Conservation (phyloP, 1,140 invertebrate species). For the Habropoda laboriosa region DNA sequence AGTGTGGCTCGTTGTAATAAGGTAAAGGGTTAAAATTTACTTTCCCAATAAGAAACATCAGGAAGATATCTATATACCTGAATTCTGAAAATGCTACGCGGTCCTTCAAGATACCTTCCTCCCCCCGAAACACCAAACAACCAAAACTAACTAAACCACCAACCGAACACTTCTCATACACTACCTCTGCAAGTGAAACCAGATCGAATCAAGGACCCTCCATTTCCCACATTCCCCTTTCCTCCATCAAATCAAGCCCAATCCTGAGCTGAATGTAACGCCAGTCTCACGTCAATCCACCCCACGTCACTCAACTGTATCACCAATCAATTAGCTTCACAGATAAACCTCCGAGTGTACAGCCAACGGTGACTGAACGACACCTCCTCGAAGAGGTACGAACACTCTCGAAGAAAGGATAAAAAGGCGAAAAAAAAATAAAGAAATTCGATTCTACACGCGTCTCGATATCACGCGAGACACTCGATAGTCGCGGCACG, state of each 20-base stretch:
- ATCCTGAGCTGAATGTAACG: neutral
- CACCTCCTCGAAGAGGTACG: no score
- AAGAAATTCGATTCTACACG: no score
- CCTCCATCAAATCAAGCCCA: neutral
- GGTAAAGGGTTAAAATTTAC: no score
- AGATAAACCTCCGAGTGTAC: neutral
- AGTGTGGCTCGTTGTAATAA: no score
- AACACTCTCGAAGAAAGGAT: no score
- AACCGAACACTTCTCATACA: neutral
- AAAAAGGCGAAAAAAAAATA: no score
- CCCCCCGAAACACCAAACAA: no score
- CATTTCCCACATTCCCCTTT: neutral
- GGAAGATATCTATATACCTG: no score
- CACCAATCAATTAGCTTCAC: neutral
- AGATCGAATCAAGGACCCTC: neutral
- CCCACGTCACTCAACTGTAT: neutral
- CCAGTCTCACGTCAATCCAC: neutral
- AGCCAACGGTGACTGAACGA: neutral
- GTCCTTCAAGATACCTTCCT: no score
- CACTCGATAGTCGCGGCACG: conserved; percentile 52
- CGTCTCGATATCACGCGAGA: conserved; percentile 17
- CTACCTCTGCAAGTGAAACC: neutral
- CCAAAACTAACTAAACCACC: neutral
- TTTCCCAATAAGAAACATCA: no score
- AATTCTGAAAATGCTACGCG: no score